Evolutionary conservation across 2,888 invertebrate species (phyloP).

Genomic region (Drosophila vallismaia): DNA sequence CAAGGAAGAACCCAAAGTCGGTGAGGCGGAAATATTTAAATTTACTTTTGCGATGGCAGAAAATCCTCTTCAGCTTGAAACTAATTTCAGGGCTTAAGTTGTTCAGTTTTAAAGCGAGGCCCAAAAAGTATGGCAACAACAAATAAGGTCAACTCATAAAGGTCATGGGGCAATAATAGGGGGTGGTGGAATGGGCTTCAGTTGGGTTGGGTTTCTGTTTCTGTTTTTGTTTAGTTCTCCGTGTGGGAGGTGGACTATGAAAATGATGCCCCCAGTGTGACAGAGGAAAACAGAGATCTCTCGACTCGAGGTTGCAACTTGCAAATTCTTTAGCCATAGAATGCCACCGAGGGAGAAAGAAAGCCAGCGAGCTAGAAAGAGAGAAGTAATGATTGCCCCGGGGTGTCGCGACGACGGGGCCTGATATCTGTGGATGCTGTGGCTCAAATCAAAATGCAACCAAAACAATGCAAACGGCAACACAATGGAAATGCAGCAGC

Average conservation of each 20-base stretch:
- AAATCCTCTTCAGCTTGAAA: conserved; percentile 49
- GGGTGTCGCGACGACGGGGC: conserved; percentile 44
- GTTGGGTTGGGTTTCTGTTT: conserved; percentile 2
- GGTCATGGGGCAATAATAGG: conserved; percentile 67
- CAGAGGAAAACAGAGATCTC: conserved; percentile 29
- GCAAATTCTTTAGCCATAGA: conserved; percentile 28
- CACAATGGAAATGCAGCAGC: conserved; percentile 56
- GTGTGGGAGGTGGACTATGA: conserved; percentile 13
- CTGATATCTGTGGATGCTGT: conserved; percentile 58
- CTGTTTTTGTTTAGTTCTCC: not conserved
- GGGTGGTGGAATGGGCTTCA: conserved; percentile 29
- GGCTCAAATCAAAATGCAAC: conserved; percentile 75
- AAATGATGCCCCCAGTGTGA: conserved; percentile 30
- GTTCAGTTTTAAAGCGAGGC: conserved; percentile 18
- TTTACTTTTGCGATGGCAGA: not conserved
- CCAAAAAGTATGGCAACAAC: conserved; percentile 21
- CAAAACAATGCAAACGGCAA: conserved; percentile 49
- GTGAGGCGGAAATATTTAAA: conserved; percentile 30
- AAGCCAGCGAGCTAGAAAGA: conserved; percentile 9
- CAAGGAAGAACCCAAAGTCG: conserved; percentile 1
- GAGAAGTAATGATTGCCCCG: conserved; percentile 76
- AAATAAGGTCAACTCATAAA: conserved; percentile 73
- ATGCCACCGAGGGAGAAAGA: conserved; percentile 19
- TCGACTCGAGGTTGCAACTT: conserved; percentile 35
- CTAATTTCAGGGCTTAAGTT: conserved; percentile 69